Base-by-base conservation (phyloP, 2,113 vertebrate genomes). In the Anseranas semipalmata region DNA sequence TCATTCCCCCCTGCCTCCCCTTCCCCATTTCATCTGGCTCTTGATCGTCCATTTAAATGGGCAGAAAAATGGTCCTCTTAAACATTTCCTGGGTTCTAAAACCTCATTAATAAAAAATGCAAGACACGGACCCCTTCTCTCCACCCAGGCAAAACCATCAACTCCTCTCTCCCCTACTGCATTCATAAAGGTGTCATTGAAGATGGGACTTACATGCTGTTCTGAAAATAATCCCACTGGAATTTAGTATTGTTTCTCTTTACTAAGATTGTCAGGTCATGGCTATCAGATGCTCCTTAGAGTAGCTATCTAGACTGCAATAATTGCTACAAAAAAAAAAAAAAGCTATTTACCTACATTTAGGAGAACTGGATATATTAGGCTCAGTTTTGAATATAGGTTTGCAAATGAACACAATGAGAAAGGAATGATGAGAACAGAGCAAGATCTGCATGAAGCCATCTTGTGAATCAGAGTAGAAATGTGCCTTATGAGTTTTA, bases 361-460 rank as follows among this genome's bases (percentile, higher is more conserved):
- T 11, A 6, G 22, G 6, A 62, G 56, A n/a, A 15, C 59, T 78
- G n/a, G 27, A 2, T 32, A 27, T 13, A 30, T 55, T 50, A 32
- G 35, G 35, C 6, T 75, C 17, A 1, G 25, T 12, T 71, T 20
- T 63, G 45, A 14, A 16, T 4, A 18, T 32, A 20, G n/a, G 6
- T 37, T 50, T 92, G 68, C 0, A 2, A 25, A 35, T 28, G 45
- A 60, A 43, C 20, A 19, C 4, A 39, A 25, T 15, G 39, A 52
- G n/a, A 28, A 79, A 35, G 35, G 32, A 79, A 53, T 41, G 22
- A 52, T 41, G 59, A 63, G 74, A n/a, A 3, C 28, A 15, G 43
- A 62, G 11, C 8, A n/a, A 55, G 16, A 48, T 14, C 5, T 7
- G 2, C 5, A 6, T 18, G 12, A 48, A 0, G 1, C 21, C 9